Evolutionary conservation across 2,888 invertebrate species (phyloP), one percentile per base, ranked within the genome.

Genomic region (Dryocosmus kuriphilus): DNA sequence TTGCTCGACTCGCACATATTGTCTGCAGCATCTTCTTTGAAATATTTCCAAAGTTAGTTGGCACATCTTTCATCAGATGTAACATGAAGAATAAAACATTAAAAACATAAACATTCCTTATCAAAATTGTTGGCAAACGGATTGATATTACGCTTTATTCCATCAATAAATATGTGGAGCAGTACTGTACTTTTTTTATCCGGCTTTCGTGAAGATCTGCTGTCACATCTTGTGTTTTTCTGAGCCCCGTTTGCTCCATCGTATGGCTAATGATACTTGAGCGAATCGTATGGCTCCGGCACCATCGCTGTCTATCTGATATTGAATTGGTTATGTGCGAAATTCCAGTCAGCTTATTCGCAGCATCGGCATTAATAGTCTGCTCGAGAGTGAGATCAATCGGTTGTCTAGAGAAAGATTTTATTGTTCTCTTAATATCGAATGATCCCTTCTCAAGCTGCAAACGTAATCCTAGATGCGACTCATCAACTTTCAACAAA

Each of bases 371-470:
- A 73, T 85, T 86, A 19, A 86, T 80, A 8, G 84, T 86, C 46
- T 84, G 83, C 67, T 85, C 83, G 9, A 84, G 62, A 11, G 83
- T 82, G 6, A 86, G 51, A 67, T 86, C 85, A 16, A 86, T 78
- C 6, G 85, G 83, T 65, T 79, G 79, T 77, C 80, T 67, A 24
- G 84, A 86, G 78, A 85, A 85, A 19, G 81, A 71, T 78, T 83
- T 81, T 8, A 30, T 22, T 9, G 89, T 90, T 77, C 89, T 79
- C 83, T 84, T 84, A 57, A 90, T 84, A 19, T 88, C 86, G 80
- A 90, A 88, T 2, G 32, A 86, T 7, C 89, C 88, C 38, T 82
- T 80, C 81, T 82, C 62, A 22, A 89, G 82, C 62, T 85, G 80
- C 51, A 82, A 76, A 16, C 74, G 35, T 63, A 89, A 81, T 74